Evolutionary conservation across 2,888 invertebrate genomes (phyloP), one percentile per base, ranked within the genome.

Genomic region (Allolobophora icterica): DNA sequence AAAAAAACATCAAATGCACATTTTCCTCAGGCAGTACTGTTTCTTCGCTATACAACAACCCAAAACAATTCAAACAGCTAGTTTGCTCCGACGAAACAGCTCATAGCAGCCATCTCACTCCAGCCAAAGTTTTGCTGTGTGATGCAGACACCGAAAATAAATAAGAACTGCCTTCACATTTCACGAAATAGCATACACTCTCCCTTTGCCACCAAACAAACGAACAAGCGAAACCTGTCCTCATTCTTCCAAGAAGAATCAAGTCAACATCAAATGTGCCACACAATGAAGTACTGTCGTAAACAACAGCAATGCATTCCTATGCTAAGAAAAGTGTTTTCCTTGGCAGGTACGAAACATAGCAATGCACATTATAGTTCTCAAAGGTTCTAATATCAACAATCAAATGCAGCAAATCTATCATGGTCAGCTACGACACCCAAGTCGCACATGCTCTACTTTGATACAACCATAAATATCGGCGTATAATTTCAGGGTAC

Each of bases 401-500:
- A n/a, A 11, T 71, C n/a, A 8, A n/a, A 71, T 13, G n/a, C 71
- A 71, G 8, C 52, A 52, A 52, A 52, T 24, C 24, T 52, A 52
- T 24, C 52, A 52, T 24, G 52, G 6, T 24, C 52, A 52, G 24
- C 52, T 52, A 52, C 5, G 52, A 52, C 52, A 52, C 52, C 24
- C 52, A 52, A 52, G 52, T 52, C 11, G 52, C 24, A 24, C 71
- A n/a, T 71, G 71, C n/a, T 5, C 71, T n/a, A n/a, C 71, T 71
- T n/a, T 71, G 71, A 71, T 71, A 71, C 71, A 71, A 71, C 71
- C 71, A 71, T 71, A n/a, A 71, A 71, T 71, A 71, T 71, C 71
- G n/a, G 30, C n/a, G 11, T 71, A 71, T 71, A 71, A 71, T 71
- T 71, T 71, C 71, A 71, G 71, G 30, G n/a, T 71, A 71, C 71